phyloP scores from a whole-genome alignment of 1,140 invertebrate genomes.

The Diachasma alloeum region DNA sequence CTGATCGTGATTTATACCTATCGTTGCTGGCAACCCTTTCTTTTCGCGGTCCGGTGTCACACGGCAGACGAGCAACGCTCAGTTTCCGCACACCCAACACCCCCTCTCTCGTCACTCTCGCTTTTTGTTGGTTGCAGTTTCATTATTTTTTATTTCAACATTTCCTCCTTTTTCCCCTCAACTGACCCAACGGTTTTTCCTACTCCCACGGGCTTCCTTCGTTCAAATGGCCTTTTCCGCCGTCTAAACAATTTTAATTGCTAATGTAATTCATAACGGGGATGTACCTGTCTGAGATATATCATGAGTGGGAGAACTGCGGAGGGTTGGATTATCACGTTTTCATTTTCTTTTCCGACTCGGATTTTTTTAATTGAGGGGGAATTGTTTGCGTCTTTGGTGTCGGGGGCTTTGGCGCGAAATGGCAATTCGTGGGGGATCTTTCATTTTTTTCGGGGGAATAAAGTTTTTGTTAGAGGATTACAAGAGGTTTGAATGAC shows the following conservation, averaged over 20 bases:
- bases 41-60: conserved; percentile 31
- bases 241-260: conserved; percentile 36
- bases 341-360: not conserved
- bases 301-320: not conserved
- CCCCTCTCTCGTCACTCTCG: not conserved
- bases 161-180: not conserved
- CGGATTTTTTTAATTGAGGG: no score
- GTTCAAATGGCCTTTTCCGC: conserved; percentile 3
- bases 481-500: no score
- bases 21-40: conserved; percentile 27
- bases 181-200: not conserved
- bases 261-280: conserved; percentile 36
- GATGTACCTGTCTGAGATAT: conserved; percentile 24
- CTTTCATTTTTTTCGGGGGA: no score
- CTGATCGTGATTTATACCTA: conserved; percentile 50
- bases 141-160: not conserved
- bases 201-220: not conserved
- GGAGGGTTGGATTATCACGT: not conserved
- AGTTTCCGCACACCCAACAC: not conserved
- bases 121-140: not conserved
- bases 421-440: no score
- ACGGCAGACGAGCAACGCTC: conserved; percentile 8
- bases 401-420: no score
- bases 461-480: no score
- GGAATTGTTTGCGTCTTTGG: no score